Evolutionary conservation across 2,888 invertebrate species (phyloP).

Genomic region (Colostygia pectinataria): DNA sequence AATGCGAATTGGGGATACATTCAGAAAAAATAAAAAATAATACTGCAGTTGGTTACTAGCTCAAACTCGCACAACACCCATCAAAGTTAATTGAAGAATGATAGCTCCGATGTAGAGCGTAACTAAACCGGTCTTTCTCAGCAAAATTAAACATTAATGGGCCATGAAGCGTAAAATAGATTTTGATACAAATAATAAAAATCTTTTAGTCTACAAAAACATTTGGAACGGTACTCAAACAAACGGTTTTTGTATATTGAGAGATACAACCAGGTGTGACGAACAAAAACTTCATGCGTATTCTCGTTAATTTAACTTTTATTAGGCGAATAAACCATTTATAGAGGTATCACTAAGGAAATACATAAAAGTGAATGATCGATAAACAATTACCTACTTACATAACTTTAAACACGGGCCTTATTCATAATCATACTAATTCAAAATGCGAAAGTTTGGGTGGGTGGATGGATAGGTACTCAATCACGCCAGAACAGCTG

Average conservation of each 20-base stretch:
- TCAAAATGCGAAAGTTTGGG: too few species aligned
- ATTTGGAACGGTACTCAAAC: conserved; percentile 30
- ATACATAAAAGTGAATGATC: too few species aligned
- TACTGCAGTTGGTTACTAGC: too few species aligned
- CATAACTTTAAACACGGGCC: too few species aligned
- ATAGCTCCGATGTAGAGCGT: conserved; percentile 20
- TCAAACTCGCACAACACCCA: too few species aligned
- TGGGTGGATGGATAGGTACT: too few species aligned
- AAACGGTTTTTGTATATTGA: conserved; percentile 17
- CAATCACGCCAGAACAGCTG: too few species aligned
- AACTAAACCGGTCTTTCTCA: conserved; percentile 31
- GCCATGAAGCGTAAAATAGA: conserved; percentile 39
- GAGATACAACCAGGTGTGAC: conserved; percentile 16
- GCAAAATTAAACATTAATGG: conserved; percentile 32
- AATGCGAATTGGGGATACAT: too few species aligned
- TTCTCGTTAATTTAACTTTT: conserved; percentile 4
- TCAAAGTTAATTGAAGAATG: neutral
- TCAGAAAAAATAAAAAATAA: too few species aligned
- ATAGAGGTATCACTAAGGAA: neutral
- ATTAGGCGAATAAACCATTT: neutral
- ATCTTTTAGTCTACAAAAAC: conserved; percentile 25
- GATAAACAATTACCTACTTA: too few species aligned
- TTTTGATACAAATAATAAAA: conserved; percentile 35
- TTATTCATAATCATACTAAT: too few species aligned
- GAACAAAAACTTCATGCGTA: conserved; percentile 15